phyloP scores from a whole-genome alignment of 2,888 invertebrate species.

The Idaea straminata region DNA sequence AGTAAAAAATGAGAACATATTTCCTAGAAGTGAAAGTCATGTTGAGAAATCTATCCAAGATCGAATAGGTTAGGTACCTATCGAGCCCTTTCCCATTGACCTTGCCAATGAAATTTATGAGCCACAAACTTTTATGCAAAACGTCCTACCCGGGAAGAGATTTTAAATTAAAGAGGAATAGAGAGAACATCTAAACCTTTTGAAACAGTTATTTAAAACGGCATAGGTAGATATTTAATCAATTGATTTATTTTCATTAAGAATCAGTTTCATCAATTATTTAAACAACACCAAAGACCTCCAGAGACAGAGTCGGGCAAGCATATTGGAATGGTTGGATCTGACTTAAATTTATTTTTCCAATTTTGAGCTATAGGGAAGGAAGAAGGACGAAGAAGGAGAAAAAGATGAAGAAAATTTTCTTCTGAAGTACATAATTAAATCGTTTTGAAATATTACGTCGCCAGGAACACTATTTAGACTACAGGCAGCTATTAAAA shows the following conservation, averaged over 20 bases:
- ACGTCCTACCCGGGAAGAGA: not conserved
- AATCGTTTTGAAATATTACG: too few relatives aligned
- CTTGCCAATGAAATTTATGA: conserved; percentile 36
- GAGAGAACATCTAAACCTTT: not conserved
- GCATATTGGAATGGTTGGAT: too few relatives aligned
- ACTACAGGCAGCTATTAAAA: too few relatives aligned
- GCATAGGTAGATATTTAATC: not conserved
- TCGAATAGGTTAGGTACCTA: conserved; percentile 3
- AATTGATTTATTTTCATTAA: not conserved
- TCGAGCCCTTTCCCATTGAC: conserved; percentile 15
- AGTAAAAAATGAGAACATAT: not conserved
- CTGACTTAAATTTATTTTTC: too few relatives aligned
- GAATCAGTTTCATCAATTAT: too few relatives aligned
- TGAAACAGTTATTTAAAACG: conserved; percentile 2
- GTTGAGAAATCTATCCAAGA: not conserved
- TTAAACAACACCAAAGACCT: too few relatives aligned
- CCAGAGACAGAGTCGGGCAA: too few relatives aligned
- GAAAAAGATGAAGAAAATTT: too few relatives aligned
- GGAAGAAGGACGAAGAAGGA: too few relatives aligned
- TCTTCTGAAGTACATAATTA: too few relatives aligned
- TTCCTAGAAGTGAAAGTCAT: not conserved
- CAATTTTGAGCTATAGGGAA: too few relatives aligned
- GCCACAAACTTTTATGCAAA: conserved; percentile 32
- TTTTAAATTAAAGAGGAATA: conserved; percentile 15
- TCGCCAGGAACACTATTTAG: too few relatives aligned